Evolutionary conservation across 2,113 vertebrate species (phyloP).

Genomic region (Asarcornis scutulata): DNA sequence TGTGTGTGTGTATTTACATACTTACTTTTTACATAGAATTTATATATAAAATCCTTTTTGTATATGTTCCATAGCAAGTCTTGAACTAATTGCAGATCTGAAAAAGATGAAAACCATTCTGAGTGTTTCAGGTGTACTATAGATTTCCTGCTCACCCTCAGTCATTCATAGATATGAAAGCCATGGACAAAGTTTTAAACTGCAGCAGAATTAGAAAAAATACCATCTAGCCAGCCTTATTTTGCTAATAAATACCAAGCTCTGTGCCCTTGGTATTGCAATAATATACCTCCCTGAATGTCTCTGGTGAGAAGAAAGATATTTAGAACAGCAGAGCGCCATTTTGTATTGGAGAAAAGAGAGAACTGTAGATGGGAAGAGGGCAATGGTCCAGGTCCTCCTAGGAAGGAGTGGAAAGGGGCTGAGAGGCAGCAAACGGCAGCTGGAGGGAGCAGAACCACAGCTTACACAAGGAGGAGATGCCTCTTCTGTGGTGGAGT

Average conservation of each 20-base stretch:
- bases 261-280: not conserved
- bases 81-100: not conserved
- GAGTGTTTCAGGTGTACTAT: not conserved
- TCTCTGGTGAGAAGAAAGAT: not conserved
- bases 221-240: not conserved
- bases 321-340: not conserved
- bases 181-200: not conserved
- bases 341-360: not conserved
- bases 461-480: not conserved
- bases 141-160: not conserved
- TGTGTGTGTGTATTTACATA: not conserved
- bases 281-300: not conserved
- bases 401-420: not conserved
- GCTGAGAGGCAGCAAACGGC: not conserved
- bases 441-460: not conserved
- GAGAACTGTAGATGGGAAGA: not conserved
- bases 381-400: not conserved
- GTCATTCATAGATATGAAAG: not conserved
- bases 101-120: not conserved
- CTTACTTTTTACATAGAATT: not conserved
- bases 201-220: not conserved
- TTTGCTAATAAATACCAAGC: not conserved
- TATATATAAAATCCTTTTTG: not conserved
- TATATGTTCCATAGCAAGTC: not conserved
- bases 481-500: not conserved